These are phyloP conservation scores for Drosophila histrio DNA, from an alignment of 2,888 invertebrate species.

Conservation along the genomic window DNA sequence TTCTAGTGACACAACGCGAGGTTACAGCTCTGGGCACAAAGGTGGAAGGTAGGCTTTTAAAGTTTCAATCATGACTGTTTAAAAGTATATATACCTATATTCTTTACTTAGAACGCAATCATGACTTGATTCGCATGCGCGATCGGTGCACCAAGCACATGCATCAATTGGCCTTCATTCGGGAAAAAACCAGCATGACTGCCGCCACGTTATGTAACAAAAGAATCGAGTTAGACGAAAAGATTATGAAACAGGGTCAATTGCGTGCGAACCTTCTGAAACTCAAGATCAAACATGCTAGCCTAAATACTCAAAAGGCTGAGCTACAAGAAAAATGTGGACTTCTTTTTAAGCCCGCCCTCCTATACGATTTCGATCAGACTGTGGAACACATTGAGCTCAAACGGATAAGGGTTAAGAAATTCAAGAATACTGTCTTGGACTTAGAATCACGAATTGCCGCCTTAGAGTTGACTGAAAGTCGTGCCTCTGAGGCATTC, in stretches of 20 bases:
- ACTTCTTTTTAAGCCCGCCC: constrained; percentile 34
- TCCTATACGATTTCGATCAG: constrained; percentile 37
- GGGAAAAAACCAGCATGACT: constrained; percentile 41
- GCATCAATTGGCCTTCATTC: constrained; percentile 44
- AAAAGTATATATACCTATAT: no score
- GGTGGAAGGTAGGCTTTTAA: constrained; percentile 39
- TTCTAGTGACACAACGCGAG: constrained; percentile 33
- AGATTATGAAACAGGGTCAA: rapidly evolving
- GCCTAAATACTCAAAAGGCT: constrained; percentile 4
- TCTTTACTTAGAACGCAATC: constrained; percentile 19
- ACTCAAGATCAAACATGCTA: constrained; percentile 20
- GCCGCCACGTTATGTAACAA: neutral
- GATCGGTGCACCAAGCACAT: constrained; percentile 42
- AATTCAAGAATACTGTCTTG: neutral
- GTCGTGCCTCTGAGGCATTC: neutral
- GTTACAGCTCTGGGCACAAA: constrained; percentile 22
- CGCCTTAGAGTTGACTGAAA: neutral
- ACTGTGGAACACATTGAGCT: neutral
- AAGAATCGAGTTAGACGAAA: rapidly evolving
- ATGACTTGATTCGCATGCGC: constrained; percentile 31
- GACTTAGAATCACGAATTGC: constrained; percentile 31
- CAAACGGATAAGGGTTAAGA: neutral
- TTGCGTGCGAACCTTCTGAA: constrained; percentile 22
- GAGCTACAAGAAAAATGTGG: constrained; percentile 17
- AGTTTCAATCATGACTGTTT: no score